These are phyloP conservation scores for Falco novaeseelandiae DNA, from an alignment of 2,797 vertebrate genomes.

Conservation along the genomic window DNA sequence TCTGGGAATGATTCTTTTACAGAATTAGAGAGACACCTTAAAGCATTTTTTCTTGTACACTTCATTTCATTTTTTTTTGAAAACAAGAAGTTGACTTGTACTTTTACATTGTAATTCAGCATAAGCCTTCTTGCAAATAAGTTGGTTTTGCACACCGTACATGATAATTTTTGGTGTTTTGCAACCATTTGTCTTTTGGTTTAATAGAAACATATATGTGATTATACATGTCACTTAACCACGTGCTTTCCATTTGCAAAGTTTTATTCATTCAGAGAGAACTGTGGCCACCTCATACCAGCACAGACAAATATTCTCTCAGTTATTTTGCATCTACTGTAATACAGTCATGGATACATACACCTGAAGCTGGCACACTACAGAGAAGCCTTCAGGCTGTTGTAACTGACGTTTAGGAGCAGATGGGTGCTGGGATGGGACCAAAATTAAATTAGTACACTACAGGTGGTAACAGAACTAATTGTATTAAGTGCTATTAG, in stretches of 20 bases:
- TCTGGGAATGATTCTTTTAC: background rate
- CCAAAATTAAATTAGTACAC: background rate
- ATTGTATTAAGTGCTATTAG: background rate
- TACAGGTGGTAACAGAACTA: background rate
- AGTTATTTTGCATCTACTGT: background rate
- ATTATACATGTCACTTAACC: background rate
- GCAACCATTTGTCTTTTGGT: background rate
- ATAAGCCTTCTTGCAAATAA: background rate
- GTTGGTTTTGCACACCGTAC: background rate
- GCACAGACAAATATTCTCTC: background rate
- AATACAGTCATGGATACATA: background rate
- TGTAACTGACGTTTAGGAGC: background rate
- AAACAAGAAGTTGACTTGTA: background rate
- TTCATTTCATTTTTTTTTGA: background rate
- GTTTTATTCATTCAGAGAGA: background rate
- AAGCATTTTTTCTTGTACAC: background rate
- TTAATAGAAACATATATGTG: background rate
- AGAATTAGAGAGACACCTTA: background rate
- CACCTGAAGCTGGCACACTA: background rate
- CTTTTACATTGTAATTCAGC: background rate
- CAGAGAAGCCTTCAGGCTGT: background rate
- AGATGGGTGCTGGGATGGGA: constrained; percentile 1
- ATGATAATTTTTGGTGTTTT: background rate
- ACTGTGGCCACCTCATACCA: background rate
- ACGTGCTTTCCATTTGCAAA: background rate